phyloP scores from a whole-genome alignment of 2,797 vertebrate species.

The Sebastes matsubarae region DNA sequence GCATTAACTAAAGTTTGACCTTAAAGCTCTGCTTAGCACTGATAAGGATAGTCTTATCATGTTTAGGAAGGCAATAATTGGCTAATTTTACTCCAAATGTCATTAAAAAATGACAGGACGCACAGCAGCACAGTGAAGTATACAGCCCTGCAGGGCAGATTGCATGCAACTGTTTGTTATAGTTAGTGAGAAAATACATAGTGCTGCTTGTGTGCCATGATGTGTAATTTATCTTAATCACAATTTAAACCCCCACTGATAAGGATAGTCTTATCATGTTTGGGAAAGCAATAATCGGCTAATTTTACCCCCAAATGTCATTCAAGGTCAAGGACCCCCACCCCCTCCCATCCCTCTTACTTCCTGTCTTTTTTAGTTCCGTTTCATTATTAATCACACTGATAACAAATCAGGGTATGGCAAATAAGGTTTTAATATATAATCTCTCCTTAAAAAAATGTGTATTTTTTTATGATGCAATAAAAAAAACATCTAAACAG shows the following conservation, averaged over 20 bases:
- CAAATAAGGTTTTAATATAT: neutral
- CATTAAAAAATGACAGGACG: neutral
- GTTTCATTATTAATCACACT: constrained; percentile 9
- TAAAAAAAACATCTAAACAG: neutral
- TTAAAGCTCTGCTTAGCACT: neutral
- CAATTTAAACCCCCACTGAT: neutral
- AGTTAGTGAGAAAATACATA: neutral
- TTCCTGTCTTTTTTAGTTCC: neutral
- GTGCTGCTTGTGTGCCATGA: neutral
- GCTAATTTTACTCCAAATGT: constrained; percentile 1
- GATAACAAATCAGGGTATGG: no score
- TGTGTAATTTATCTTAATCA: neutral
- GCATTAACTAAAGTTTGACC: neutral
- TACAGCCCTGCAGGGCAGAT: neutral
- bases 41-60: neutral
- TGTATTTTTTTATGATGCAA: neutral
- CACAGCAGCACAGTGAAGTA: neutral
- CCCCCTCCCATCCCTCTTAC: no score
- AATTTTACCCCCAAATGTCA: constrained; percentile 35
- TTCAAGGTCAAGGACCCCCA: constrained; percentile 55
- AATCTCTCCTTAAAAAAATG: neutral
- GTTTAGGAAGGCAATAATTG: neutral
- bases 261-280: neutral
- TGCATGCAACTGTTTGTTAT: neutral
- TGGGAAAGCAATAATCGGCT: neutral